Conservation (phyloP, 2,888 invertebrate genomes). For the Apodemia duryi region DNA sequence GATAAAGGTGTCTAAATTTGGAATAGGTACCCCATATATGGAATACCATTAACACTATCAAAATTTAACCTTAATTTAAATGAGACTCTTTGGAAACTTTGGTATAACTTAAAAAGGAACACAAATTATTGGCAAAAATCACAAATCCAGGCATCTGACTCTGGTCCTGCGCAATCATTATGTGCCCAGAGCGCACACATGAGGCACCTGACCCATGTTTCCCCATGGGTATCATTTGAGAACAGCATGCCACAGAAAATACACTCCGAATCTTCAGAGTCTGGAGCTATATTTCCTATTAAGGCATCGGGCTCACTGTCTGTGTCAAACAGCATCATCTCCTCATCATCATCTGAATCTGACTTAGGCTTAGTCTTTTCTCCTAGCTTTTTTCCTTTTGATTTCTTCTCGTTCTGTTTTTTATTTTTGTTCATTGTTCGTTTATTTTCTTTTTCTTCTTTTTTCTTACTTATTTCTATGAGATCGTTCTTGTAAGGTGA, state of each 20-base stretch:
- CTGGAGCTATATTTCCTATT: neutral
- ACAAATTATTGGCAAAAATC: slow-evolving; percentile 1
- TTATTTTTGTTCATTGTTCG: neutral
- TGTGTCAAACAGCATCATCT: neutral
- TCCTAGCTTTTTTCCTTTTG: neutral
- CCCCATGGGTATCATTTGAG: too few relatives aligned
- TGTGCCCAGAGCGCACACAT: too few relatives aligned
- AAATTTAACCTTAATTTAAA: slow-evolving; percentile 1
- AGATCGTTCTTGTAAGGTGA: slow-evolving; percentile 20
- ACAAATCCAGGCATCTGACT: neutral
- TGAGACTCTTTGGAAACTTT: neutral
- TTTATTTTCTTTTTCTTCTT: neutral
- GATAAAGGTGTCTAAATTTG: neutral
- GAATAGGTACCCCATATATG: neutral
- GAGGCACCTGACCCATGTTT: too few relatives aligned
- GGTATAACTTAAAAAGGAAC: neutral
- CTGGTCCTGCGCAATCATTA: neutral
- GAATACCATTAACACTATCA: neutral
- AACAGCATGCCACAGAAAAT: neutral
- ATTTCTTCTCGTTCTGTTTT: neutral
- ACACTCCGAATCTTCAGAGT: slow-evolving; percentile 3
- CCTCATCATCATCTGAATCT: neutral
- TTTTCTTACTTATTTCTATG: slow-evolving; percentile 14
- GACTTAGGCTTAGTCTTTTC: neutral
- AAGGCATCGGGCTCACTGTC: slow-evolving; percentile 1